These are phyloP conservation scores for Caenorhabditis japonica DNA, from an alignment of 2,888 invertebrate species.

Conservation along the genomic window DNA sequence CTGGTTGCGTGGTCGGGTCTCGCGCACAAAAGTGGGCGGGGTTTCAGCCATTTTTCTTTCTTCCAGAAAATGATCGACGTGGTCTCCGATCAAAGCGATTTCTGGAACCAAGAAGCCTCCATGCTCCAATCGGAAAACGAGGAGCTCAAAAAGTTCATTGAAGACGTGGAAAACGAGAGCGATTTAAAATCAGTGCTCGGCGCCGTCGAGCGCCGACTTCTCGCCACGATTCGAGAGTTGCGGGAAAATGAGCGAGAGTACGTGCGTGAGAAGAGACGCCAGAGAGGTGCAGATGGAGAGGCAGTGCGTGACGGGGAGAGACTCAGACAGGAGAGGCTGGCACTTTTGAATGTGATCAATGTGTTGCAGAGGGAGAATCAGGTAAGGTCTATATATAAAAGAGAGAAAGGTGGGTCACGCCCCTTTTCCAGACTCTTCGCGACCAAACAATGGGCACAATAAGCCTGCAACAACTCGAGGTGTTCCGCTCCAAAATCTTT, in stretches of 20 bases:
- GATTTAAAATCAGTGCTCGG: conserved; percentile 69
- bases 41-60: too few relatives aligned
- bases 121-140: conserved; percentile 64
- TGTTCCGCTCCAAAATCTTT: conserved; percentile 26
- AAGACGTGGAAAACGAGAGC: conserved; percentile 71
- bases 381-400: conserved; percentile 1
- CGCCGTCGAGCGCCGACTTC: conserved; percentile 70
- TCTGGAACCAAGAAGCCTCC: conserved; percentile 63
- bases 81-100: conserved; percentile 66
- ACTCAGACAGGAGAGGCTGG: conserved; percentile 32
- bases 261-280: conserved; percentile 44
- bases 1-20: too few relatives aligned
- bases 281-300: conserved; percentile 46
- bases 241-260: conserved; percentile 65
- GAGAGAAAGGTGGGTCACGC: neutral
- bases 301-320: conserved; percentile 25
- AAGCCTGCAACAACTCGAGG: conserved; percentile 47
- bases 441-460: conserved; percentile 47
- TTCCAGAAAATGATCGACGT: conserved; percentile 64
- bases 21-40: too few relatives aligned
- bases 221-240: conserved; percentile 70
- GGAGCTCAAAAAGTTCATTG: conserved; percentile 69
- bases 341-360: conserved; percentile 40
- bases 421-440: conserved; percentile 25
- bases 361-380: conserved; percentile 48